Evolutionary conservation across 2,888 invertebrate genomes (phyloP).

Genomic region (Fragum whitleyi): DNA sequence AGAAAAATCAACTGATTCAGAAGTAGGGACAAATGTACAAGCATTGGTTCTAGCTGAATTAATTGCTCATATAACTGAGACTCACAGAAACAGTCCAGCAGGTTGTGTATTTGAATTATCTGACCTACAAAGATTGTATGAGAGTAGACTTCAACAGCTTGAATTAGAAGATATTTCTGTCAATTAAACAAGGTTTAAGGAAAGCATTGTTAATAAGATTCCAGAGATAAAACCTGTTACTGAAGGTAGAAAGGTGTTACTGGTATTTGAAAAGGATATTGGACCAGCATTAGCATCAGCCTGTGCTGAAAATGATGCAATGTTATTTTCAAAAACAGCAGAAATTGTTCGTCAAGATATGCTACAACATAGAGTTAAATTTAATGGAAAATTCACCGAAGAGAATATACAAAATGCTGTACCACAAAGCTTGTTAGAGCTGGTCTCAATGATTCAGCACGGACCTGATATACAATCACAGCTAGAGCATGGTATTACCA

Average conservation of each 20-base stretch:
- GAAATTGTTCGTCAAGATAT: conserved; percentile 56
- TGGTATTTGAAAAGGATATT: conserved; percentile 60
- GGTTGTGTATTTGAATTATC: conserved; percentile 50
- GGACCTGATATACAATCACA: conserved; percentile 41
- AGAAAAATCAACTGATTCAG: no score
- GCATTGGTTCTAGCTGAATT: no score
- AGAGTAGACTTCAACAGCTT: conserved; percentile 34
- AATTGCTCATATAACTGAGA: no score
- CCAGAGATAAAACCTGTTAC: conserved; percentile 52
- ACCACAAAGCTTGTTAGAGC: conserved; percentile 28
- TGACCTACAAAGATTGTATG: conserved; percentile 48
- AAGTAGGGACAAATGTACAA: no score
- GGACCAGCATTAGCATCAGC: conserved; percentile 40
- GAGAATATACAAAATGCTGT: conserved; percentile 38
- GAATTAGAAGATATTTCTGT: background rate
- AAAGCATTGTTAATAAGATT: conserved; percentile 37
- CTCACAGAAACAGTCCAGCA: background rate
- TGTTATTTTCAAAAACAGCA: conserved; percentile 60
- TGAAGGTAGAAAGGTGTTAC: conserved; percentile 25
- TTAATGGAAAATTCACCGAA: conserved; percentile 50
- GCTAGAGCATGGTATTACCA: conserved; percentile 17
- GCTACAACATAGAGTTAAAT: conserved; percentile 33
- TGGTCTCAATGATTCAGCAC: conserved; percentile 50
- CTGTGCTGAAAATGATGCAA: conserved; percentile 51
- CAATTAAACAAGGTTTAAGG: conserved; percentile 44